These are phyloP conservation scores for Platanista minor DNA, from an alignment of 2,113 vertebrate genomes.

Conservation along the genomic window DNA sequence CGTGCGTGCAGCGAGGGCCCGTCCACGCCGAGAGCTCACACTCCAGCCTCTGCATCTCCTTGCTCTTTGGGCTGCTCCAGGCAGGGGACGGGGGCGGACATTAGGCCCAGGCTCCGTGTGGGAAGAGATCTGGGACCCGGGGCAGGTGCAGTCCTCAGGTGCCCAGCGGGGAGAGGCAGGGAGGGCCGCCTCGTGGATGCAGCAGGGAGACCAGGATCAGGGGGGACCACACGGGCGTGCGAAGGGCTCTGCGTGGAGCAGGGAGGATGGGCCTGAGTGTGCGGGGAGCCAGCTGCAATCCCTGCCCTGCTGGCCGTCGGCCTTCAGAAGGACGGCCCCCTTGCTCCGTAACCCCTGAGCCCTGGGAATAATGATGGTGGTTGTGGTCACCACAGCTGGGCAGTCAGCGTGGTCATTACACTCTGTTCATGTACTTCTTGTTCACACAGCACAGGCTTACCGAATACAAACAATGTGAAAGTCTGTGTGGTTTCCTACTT, in stretches of 20 bases:
- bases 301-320: background rate
- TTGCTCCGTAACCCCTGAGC: background rate
- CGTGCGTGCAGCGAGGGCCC: background rate
- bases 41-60: no score
- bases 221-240: background rate
- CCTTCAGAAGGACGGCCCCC: background rate
- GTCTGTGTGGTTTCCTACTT: background rate
- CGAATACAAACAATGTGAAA: background rate
- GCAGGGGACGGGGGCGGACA: background rate
- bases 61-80: background rate
- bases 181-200: no score
- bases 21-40: fast-evolving
- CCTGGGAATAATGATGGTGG: background rate
- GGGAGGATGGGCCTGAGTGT: background rate
- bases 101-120: background rate
- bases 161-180: no score
- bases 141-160: no score
- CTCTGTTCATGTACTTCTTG: background rate
- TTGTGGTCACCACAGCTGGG: background rate
- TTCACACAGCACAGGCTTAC: background rate
- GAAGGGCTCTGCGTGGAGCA: background rate
- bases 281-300: background rate
- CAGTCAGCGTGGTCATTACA: background rate
- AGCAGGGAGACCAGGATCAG: background rate
- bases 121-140: background rate